Evolutionary conservation across 2,888 invertebrate species (phyloP).

Genomic region (Stramonita haemastoma): DNA sequence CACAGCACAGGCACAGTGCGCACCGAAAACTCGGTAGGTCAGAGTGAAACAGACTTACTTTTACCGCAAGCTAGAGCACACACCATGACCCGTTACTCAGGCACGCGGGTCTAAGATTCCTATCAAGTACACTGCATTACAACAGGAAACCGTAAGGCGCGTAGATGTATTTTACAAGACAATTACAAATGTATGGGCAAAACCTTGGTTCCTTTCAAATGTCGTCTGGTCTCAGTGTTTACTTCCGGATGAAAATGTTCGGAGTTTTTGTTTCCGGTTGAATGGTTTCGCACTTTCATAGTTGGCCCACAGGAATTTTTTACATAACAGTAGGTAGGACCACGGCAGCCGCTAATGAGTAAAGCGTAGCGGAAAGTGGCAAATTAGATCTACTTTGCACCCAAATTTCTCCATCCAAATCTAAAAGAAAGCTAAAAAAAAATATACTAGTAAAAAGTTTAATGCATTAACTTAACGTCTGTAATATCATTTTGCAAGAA

Average conservation of each 20-base stretch:
- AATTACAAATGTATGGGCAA: constrained; percentile 24
- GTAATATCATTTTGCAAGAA: no score
- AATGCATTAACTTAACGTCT: no score
- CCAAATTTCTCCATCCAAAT: no score
- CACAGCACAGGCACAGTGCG: no score
- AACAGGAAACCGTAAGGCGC: background rate
- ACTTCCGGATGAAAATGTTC: constrained; percentile 42
- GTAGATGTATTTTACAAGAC: background rate
- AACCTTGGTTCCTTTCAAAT: constrained; percentile 28
- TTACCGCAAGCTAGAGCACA: background rate
- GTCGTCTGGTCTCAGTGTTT: constrained; percentile 38
- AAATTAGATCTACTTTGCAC: no score
- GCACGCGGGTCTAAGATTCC: background rate
- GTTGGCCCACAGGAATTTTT: background rate
- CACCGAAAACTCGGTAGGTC: constrained; percentile 10
- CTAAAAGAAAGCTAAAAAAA: no score
- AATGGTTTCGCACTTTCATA: constrained; percentile 19
- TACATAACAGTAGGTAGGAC: no score
- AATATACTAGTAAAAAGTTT: no score
- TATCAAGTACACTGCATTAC: background rate
- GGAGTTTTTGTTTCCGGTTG: constrained; percentile 29
- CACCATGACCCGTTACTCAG: background rate
- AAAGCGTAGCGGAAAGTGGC: no score
- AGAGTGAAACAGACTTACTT: background rate
- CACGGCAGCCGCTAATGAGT: no score